A percentile compares a stretch with the other conserved stretches of the same genome.
These are phyloP conservation scores for Diplazon laetatorius DNA, from an alignment of 2,888 invertebrate species.

Conservation along the genomic window DNA sequence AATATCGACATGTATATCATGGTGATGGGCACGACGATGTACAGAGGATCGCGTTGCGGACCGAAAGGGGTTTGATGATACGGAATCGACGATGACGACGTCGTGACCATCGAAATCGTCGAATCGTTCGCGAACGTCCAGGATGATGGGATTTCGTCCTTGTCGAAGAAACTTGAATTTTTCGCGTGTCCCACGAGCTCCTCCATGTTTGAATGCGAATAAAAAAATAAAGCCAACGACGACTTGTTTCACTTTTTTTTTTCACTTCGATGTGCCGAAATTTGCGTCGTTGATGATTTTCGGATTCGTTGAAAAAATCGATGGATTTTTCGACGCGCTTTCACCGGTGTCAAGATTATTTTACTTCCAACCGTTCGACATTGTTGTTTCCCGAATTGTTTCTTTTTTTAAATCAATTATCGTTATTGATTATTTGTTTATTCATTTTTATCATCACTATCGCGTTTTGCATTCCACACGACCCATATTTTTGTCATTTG, in stretches of 20 bases:
- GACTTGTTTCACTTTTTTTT: no score
- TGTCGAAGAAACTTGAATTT: conserved; percentile 3
- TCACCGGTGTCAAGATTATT: no score
- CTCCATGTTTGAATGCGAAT: conserved; percentile 44
- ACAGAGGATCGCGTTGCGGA: conserved; percentile 80
- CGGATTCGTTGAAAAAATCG: no score
- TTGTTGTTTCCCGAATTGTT: neutral
- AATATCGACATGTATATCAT: conserved; percentile 85
- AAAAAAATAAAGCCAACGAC: no score
- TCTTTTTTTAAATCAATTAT: no score
- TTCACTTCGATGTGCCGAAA: no score
- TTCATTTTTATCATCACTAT: no score
- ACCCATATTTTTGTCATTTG: no score
- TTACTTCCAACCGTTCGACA: conserved; percentile 35
- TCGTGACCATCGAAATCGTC: conserved; percentile 5
- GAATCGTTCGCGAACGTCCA: conserved; percentile 20
- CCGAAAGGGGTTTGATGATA: conserved; percentile 42
- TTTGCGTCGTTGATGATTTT: no score
- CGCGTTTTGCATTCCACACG: no score
- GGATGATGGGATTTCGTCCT: conserved; percentile 18
- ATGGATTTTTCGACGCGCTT: no score
- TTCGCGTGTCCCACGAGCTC: neutral
- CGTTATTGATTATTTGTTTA: neutral
- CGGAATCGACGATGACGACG: conserved; percentile 6
- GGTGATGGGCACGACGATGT: conserved; percentile 83